A percentile compares a stretch with the other conserved stretches of the same genome.
Conservation (phyloP, 1,140 invertebrate species). For the Eriocheir sinensis region DNA sequence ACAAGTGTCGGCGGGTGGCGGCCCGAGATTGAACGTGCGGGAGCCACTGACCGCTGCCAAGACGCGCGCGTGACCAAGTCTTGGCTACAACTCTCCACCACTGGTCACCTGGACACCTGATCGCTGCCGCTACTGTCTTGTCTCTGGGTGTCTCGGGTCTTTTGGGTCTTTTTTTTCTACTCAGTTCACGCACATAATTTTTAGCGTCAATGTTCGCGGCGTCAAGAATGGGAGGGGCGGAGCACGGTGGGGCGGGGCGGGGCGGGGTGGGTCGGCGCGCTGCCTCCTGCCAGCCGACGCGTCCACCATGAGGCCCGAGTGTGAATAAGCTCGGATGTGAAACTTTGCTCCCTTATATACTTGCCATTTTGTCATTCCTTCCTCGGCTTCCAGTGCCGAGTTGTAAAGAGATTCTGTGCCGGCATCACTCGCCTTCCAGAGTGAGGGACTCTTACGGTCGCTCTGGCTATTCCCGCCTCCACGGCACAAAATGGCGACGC, state of each 20-base stretch:
- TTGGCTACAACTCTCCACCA: constrained; percentile 39
- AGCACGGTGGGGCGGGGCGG: neutral
- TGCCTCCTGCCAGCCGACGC: constrained; percentile 4
- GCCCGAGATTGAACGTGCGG: neutral
- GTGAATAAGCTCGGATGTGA: constrained; percentile 78
- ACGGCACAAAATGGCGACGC: neutral
- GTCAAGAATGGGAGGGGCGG: neutral
- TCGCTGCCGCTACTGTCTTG: neutral
- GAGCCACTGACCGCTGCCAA: neutral
- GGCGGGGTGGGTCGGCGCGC: neutral
- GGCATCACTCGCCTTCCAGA: constrained; percentile 61
- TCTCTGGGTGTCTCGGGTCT: constrained; percentile 28
- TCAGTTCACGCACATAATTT: constrained; percentile 35
- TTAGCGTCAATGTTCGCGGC: neutral
- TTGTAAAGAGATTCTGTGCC: constrained; percentile 69
- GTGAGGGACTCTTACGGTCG: neutral
- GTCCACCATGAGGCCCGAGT: constrained; percentile 44
- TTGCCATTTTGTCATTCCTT: constrained; percentile 80
- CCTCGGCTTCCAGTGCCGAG: constrained; percentile 78
- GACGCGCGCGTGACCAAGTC: constrained; percentile 50
- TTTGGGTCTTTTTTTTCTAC: neutral
- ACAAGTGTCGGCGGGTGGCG: neutral
- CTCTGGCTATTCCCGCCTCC: neutral
- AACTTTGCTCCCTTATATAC: constrained; percentile 79
- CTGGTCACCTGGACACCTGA: neutral